Conservation (phyloP, 1,140 invertebrate species). For the Drosophila nebulosa region DNA sequence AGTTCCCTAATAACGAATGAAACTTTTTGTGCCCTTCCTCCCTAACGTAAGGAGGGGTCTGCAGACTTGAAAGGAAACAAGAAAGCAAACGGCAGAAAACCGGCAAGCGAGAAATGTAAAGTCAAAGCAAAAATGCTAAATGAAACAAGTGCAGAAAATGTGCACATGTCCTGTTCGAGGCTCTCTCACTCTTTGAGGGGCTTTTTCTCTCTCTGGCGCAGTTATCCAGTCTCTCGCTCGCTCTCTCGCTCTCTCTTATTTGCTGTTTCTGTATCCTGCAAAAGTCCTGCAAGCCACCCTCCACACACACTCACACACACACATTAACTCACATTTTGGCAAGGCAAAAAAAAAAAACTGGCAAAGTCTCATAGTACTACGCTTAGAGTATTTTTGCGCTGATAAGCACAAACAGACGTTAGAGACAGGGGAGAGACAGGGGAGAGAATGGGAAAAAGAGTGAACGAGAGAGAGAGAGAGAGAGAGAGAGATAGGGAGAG, state of each 20-base stretch:
- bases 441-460: background rate
- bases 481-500: constrained; percentile 26
- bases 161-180: constrained; percentile 17
- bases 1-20: background rate
- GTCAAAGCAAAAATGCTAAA: constrained; percentile 52
- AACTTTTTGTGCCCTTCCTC: constrained; percentile 7
- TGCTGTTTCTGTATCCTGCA: constrained; percentile 27
- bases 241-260: background rate
- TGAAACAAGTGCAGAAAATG: constrained; percentile 66
- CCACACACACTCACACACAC: constrained; percentile 9
- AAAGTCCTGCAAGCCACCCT: constrained; percentile 40
- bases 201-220: background rate
- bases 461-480: constrained; percentile 24
- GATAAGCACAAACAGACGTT: background rate
- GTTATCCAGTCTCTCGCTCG: background rate
- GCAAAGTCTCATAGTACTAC: background rate
- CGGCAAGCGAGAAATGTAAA: constrained; percentile 60
- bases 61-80: constrained; percentile 54
- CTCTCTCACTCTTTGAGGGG: background rate
- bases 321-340: background rate
- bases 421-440: background rate
- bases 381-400: background rate
- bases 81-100: constrained; percentile 65
- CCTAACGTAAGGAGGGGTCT: background rate
- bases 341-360: background rate